These are phyloP conservation scores for Pilophorus perplexus DNA, from an alignment of 2,888 invertebrate species.

Conservation along the genomic window DNA sequence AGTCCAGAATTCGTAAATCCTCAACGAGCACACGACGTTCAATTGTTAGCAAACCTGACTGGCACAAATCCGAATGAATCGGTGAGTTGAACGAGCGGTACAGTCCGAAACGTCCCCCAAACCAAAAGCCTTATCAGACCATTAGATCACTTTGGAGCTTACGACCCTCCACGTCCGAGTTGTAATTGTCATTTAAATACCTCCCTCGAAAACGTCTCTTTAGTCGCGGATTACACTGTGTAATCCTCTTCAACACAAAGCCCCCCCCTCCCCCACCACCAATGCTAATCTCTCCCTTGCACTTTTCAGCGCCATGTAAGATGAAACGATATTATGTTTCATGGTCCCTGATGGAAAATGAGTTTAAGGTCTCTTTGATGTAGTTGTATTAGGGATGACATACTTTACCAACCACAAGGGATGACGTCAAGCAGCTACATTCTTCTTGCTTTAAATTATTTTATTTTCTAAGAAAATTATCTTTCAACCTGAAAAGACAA, in stretches of 20 bases:
- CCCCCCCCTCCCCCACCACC: not conserved
- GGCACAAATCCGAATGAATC: slow-evolving; percentile 3
- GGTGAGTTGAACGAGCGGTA: slow-evolving; percentile 19
- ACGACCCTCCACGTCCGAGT: slow-evolving; percentile 6
- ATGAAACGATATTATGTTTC: slow-evolving; percentile 2
- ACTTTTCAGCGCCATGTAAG: not conserved
- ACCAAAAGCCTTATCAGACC: slow-evolving; percentile 14
- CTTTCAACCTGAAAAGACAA: not conserved
- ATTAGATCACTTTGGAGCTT: slow-evolving; percentile 24
- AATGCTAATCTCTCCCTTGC: not conserved
- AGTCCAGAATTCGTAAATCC: too few species aligned
- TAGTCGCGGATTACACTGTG: slow-evolving; percentile 32
- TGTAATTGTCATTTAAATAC: slow-evolving; percentile 40
- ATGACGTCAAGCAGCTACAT: not conserved
- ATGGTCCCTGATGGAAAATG: not conserved
- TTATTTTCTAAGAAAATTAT: not conserved
- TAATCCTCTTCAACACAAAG: slow-evolving; percentile 23
- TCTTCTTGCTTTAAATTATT: not conserved
- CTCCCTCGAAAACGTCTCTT: slow-evolving; percentile 20
- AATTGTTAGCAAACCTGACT: too few species aligned
- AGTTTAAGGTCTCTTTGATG: not conserved
- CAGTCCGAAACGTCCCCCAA: not conserved
- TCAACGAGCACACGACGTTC: too few species aligned
- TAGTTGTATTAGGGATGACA: not conserved
- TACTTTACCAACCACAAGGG: not conserved